phyloP scores from a whole-genome alignment of 2,888 invertebrate genomes.

The Frankliniella fusca region DNA sequence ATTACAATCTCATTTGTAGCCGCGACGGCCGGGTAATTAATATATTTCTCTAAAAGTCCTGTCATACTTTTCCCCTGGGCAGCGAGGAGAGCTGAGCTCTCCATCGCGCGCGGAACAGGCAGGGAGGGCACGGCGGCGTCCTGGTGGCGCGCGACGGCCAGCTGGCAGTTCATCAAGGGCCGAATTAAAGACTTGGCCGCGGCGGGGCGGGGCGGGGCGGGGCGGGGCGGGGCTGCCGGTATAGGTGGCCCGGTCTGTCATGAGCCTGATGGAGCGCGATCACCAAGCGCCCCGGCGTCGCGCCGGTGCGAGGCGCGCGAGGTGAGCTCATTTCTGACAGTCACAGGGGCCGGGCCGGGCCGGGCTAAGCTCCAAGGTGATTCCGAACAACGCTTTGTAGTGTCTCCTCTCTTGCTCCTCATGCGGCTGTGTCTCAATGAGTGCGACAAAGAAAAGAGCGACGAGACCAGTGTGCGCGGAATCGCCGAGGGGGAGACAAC shows the following conservation, averaged over 20 bases:
- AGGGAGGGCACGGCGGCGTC: neutral
- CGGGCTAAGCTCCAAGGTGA: neutral
- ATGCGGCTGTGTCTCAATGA: too few relatives aligned
- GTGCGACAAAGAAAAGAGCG: too few relatives aligned
- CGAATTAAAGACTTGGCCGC: neutral
- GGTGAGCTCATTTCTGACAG: too few relatives aligned
- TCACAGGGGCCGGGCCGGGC: too few relatives aligned
- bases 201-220: neutral
- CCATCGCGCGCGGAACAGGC: neutral
- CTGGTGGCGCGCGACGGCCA: neutral
- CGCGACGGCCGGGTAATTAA: neutral
- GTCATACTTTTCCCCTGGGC: neutral
- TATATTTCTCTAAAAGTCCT: neutral
- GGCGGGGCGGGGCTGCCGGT: neutral
- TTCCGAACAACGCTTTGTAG: too few relatives aligned
- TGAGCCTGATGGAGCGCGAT: too few relatives aligned
- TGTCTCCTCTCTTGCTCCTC: too few relatives aligned
- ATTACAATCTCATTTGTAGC: constrained; percentile 20
- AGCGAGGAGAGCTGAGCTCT: neutral
- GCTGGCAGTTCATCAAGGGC: neutral
- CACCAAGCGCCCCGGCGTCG: neutral
- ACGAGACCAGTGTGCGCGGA: too few relatives aligned
- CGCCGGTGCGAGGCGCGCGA: neutral
- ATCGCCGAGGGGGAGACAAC: too few relatives aligned
- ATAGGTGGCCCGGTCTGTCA: too few relatives aligned